Evolutionary conservation across 2,888 invertebrate genomes (phyloP).

Genomic region (Norana najaformis): DNA sequence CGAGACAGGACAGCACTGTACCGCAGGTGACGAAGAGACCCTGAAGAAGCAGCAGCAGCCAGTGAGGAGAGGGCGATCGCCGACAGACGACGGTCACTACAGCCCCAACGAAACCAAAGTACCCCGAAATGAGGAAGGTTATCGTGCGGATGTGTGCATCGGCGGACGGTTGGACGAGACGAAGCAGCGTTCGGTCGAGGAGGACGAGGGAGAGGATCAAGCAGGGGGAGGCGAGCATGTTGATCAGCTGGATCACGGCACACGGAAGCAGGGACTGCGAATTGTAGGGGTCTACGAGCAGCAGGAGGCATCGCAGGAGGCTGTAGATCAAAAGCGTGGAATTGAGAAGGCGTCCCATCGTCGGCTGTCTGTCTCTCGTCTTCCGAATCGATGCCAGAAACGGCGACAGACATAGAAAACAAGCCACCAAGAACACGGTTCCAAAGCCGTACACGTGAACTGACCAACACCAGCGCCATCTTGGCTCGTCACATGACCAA

Average conservation of each 20-base stretch:
- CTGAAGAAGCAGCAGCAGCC: not conserved
- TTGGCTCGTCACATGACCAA: not conserved
- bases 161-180: not conserved
- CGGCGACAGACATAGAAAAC: not conserved
- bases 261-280: not conserved
- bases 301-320: not conserved
- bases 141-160: not conserved
- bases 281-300: not conserved
- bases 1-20: not conserved
- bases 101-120: not conserved
- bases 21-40: not conserved
- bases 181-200: not conserved
- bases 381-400: not conserved
- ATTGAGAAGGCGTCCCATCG: too few relatives aligned
- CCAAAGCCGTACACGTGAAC: not conserved
- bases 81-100: not conserved
- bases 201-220: not conserved
- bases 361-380: not conserved
- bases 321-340: not conserved
- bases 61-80: not conserved
- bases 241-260: not conserved
- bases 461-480: slow-evolving; percentile 20
- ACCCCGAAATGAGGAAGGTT: not conserved
- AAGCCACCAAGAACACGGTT: not conserved
- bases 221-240: not conserved